phyloP scores from a whole-genome alignment of 2,888 invertebrate species.

The Deroplatys truncata region DNA sequence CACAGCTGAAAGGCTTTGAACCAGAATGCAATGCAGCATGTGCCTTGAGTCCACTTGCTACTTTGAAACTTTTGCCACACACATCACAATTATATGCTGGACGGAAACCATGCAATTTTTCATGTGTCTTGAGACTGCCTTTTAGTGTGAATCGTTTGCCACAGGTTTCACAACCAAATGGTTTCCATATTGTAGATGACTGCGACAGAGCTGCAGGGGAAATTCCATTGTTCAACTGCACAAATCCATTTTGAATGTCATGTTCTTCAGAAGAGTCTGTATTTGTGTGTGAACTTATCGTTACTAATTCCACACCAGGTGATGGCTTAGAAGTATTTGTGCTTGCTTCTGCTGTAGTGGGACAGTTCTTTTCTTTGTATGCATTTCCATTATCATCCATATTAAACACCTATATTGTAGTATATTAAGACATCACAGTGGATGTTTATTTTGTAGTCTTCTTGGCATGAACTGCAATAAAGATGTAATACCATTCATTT shows the following conservation, averaged over 20 bases:
- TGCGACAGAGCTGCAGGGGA: not conserved
- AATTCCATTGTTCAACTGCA: not conserved
- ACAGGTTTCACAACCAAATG: slow-evolving; percentile 6
- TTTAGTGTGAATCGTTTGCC: slow-evolving; percentile 3
- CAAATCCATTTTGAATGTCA: not conserved
- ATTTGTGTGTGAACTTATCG: not conserved
- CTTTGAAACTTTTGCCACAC: slow-evolving; percentile 5
- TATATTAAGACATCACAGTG: not conserved
- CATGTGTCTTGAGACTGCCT: slow-evolving; percentile 9
- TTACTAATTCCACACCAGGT: not conserved
- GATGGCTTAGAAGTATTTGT: not conserved
- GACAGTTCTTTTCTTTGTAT: not conserved
- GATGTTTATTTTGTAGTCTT: not conserved
- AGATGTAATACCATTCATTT: not conserved
- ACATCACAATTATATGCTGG: slow-evolving; percentile 6
- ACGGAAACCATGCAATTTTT: slow-evolving; percentile 3
- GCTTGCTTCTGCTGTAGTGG: not conserved
- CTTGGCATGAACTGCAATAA: not conserved
- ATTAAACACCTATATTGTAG: not conserved
- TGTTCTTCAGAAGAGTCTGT: not conserved
- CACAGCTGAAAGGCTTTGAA: not conserved
- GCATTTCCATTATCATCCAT: not conserved
- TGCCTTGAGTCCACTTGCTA: not conserved
- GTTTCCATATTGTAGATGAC: not conserved
- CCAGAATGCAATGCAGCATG: slow-evolving; percentile 2